A percentile compares a stretch with the other conserved stretches of the same genome.
Conservation (phyloP, 2,797 vertebrate genomes). For the Scleropages formosus region DNA sequence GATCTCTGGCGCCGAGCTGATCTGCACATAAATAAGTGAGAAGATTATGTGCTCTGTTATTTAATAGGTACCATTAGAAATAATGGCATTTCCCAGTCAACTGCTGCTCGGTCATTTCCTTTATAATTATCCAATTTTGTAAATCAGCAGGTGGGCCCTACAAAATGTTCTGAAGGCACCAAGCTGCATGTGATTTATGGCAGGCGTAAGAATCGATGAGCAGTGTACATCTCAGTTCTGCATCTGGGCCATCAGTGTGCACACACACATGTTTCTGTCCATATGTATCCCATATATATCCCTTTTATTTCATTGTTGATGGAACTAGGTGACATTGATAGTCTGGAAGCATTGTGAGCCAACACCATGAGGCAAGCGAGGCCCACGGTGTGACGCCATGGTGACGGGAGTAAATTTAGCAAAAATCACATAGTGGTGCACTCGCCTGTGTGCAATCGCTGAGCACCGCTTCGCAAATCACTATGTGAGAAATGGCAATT, state of each 20-base stretch:
- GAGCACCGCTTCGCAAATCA: not conserved
- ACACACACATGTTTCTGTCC: not conserved
- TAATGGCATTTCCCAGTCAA: constrained; percentile 44
- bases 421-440: not conserved
- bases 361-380: not conserved
- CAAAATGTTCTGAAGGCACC: constrained; percentile 34
- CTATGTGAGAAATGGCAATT: not conserved
- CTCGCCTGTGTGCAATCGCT: constrained; percentile 5
- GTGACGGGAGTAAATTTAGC: constrained; percentile 11
- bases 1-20: constrained; percentile 36
- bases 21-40: constrained; percentile 41
- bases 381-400: not conserved
- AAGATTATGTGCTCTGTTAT: constrained; percentile 43
- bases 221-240: not conserved
- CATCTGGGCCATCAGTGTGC: not conserved
- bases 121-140: constrained; percentile 47
- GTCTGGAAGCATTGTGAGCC: not conserved
- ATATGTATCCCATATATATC: no score
- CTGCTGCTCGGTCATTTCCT: constrained; percentile 43
- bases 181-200: constrained; percentile 41
- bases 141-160: constrained; percentile 47
- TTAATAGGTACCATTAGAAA: constrained; percentile 52
- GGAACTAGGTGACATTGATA: not conserved
- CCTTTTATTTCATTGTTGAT: not conserved
- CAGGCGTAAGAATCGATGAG: constrained; percentile 8